Evolutionary conservation across 2,888 invertebrate genomes (phyloP).

Genomic region (Drosophila prostipennis): DNA sequence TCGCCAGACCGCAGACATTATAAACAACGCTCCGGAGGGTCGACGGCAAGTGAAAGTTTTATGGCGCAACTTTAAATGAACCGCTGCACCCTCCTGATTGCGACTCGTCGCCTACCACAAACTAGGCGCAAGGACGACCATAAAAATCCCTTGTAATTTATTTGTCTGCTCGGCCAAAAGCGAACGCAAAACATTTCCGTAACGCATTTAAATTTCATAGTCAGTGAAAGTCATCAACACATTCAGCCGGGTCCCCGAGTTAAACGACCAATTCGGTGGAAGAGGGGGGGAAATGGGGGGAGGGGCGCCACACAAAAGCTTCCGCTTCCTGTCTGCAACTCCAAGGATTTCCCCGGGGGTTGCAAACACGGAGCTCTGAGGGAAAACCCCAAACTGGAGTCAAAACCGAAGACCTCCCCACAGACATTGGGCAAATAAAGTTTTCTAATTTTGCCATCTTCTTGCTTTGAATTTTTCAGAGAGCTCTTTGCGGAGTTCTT

Average conservation of each 20-base stretch:
- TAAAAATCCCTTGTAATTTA: constrained; percentile 74
- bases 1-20: constrained; percentile 79
- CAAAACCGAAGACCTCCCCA: constrained; percentile 32
- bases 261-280: constrained; percentile 14
- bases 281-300: background rate
- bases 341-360: constrained; percentile 77
- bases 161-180: constrained; percentile 65
- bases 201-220: constrained; percentile 81
- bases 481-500: constrained; percentile 46
- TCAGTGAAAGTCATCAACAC: constrained; percentile 82
- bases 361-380: constrained; percentile 52
- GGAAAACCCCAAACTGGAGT: constrained; percentile 12
- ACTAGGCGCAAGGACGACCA: constrained; percentile 75
- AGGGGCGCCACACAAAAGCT: constrained; percentile 72
- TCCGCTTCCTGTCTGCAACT: constrained; percentile 81
- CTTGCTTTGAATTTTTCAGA: constrained; percentile 77
- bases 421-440: constrained; percentile 70
- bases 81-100: constrained; percentile 36
- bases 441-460: constrained; percentile 79
- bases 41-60: constrained; percentile 70
- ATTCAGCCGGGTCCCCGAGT: constrained; percentile 37
- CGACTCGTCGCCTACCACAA: constrained; percentile 60
- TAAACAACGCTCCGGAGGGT: constrained; percentile 66
- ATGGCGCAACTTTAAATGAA: constrained; percentile 71
- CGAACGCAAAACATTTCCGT: constrained; percentile 72